Evolutionary conservation across 2,888 invertebrate species (phyloP), one percentile per base, ranked within the genome.

Genomic region (Poecilus cupreus): DNA sequence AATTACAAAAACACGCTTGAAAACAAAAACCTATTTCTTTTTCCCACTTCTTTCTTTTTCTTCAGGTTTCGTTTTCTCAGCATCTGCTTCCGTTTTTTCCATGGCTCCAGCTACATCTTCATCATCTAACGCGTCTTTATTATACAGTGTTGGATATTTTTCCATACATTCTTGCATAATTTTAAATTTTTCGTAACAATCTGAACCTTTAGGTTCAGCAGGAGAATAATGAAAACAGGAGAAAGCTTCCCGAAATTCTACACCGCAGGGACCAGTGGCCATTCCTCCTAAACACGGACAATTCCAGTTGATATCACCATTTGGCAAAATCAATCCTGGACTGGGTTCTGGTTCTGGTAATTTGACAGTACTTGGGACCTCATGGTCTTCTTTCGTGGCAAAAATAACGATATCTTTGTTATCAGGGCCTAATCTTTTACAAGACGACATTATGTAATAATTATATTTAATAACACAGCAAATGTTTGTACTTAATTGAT

Each of bases 201-300:
- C 97, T 64, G 95, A 95, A 77, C 98, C 98, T 89, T 98, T 98
- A 0, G 96, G 96, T 2, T 98, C 97, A 2, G 94, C 94, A 82
- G 93, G 93, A 84, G 96, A 96, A 89, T 96, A 96, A 88, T 98
- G 98, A 88, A 98, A 98, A 89, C 98, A 98, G 32, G 96, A 94
- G 89, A 98, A 98, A 1, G 98, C 97, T 84, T 97, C 96, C 51
- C 98, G 91, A 89, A 98, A 98, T 88, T 97, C 95, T 11, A 95
- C 92, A 0, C 97, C 98, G 88, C 98, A 98, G 0, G 98, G 98
- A 0, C 98, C 98, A 0, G 97, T 96, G 3, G 98, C 97, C 96
- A 98, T 98, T n/a, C 97, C 97, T 11, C 98, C 98, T 39, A 98
- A 91, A 88, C 98, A 98, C 0, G 98, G 98, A 87, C 98, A 98